A percentile compares a stretch with the other conserved stretches of the same genome.
phyloP scores from a whole-genome alignment of 2,888 invertebrate species.

The Zootermopsis nevadensis region DNA sequence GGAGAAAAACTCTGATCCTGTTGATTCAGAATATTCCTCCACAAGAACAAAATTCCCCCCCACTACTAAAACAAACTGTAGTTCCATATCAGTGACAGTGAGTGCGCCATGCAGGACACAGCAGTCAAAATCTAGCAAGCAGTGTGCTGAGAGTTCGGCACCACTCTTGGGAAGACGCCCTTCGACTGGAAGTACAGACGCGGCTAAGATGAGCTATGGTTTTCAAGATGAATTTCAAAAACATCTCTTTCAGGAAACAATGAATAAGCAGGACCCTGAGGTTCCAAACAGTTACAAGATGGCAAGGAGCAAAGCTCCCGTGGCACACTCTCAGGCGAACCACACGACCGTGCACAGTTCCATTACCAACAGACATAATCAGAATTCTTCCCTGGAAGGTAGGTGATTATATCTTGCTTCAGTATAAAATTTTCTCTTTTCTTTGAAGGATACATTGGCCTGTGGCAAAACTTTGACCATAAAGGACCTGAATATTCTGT shows the following conservation, averaged over 20 bases:
- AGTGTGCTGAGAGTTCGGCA: neutral
- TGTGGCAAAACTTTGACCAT: too few relatives aligned
- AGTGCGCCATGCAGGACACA: neutral
- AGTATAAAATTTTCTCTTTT: too few relatives aligned
- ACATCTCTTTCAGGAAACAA: conserved; percentile 46
- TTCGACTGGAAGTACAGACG: conserved; percentile 17
- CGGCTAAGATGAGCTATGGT: conserved; percentile 36
- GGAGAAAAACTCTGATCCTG: conserved; percentile 17
- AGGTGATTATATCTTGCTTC: neutral
- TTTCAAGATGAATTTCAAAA: conserved; percentile 53
- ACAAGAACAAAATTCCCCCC: neutral
- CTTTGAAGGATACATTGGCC: too few relatives aligned
- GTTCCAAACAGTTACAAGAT: conserved; percentile 10
- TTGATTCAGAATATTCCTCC: conserved; percentile 15
- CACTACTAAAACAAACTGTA: conserved; percentile 21
- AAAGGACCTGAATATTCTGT: too few relatives aligned
- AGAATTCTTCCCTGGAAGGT: conserved; percentile 33
- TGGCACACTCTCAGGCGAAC: neutral
- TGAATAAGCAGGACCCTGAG: conserved; percentile 17
- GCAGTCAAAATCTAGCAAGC: conserved; percentile 21
- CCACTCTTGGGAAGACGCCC: conserved; percentile 30
- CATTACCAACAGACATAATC: conserved; percentile 4
- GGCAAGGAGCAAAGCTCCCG: neutral
- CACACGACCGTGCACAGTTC: neutral
- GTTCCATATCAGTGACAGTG: neutral